Base-by-base conservation (phyloP, 2,888 invertebrate species). In the Apamea epomidion region DNA sequence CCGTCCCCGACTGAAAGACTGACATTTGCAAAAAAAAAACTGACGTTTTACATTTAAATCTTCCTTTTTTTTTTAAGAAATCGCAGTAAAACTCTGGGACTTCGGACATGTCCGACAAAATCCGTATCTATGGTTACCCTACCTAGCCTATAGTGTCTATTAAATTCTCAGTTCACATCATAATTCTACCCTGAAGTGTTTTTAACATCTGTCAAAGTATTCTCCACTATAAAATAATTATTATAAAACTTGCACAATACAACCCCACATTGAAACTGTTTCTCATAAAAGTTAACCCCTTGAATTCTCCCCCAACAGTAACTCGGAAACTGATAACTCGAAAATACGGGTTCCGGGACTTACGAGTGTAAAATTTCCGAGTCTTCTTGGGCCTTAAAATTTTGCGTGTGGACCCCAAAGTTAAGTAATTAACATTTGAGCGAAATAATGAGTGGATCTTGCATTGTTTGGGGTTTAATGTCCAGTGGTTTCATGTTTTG, bases 351-450 rank as follows among this genome's bases (percentile, higher is more conserved):
- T 69, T 68, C 54, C 37, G 74, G 51, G 60, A 77, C 65, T 78
- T 83, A 32, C 29, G 73, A 77, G 73, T 58, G 42, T 78, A 70
- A 73, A 79, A 78, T 76, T 87, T 48, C 42, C 64, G 73, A 81
- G 75, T 77, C 67, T 25, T 84, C 80, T 83, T 83, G 68, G 0
- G 72, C 65, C 67, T 80, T 81, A 76, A 78, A 73, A 86, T 88
- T 80, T 78, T 78, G 76, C 76, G 72, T 74, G 76, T 76, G 64
- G 42, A 77, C 86, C 79, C 80, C 48, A 82, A 88, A 89, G 77
- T 89, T 88, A 74, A 67, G 67, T 89, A 88, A 88, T 88, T 88
- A 87, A 83, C 80, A 86, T 89, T 81, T 73, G 45, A 37, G 69
- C 37, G 72, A 74, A 79, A 81, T 84, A 82, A 82, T 69, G 69